Evolutionary conservation across 35 echinoderm and acorn worm species (phyloP), one percentile per base, ranked within the genome.

Genomic region (Ptychodera flava): DNA sequence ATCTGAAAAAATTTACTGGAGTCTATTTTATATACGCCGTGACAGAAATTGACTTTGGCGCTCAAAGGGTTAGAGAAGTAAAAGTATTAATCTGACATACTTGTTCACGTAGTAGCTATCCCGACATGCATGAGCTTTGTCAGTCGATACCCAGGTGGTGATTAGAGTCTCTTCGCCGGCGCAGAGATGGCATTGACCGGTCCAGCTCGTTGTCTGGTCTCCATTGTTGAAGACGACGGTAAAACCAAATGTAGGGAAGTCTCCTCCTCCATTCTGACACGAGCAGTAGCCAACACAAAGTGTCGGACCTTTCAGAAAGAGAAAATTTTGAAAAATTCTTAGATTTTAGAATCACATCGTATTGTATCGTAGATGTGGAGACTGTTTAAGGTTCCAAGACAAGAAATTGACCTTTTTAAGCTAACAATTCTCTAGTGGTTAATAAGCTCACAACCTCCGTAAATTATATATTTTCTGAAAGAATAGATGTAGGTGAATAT

Each of bases 101-200:
- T 79, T 89, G 85, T 90, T 94, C 29, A 92, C 45, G 22, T 90
- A 80, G 33, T 84, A 80, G 35, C 90, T 90, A 1, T 87, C 78
- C 32, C 83, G 76, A 77, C 95, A 97, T 45, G 87, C 82, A 33
- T 85, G 36, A 14, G 88, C 92, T 85, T 85, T 77, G 32, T 97
- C 90, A 0, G 92, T 92, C 33, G 89, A 82, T 31, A 97, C 87
- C 95, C 95, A 97, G 14, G 95, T 94, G 38, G 95, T 97, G 34
- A 89, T 53, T 0, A 97, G 88, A 31, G 93, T 90, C 35, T 97
- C 95, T 33, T 93, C 78, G 1, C 85, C 88, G 28, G 85, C 95
- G 78, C 95, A 97, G 16, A 91, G 75, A 37, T 92, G 92, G 52
- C 95, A 97, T 77, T 97, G 95, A 81, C 95, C 95, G 14, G 95